phyloP scores from a whole-genome alignment of 92 coral and sea anemone genomes.

The Porites cylindrica region DNA sequence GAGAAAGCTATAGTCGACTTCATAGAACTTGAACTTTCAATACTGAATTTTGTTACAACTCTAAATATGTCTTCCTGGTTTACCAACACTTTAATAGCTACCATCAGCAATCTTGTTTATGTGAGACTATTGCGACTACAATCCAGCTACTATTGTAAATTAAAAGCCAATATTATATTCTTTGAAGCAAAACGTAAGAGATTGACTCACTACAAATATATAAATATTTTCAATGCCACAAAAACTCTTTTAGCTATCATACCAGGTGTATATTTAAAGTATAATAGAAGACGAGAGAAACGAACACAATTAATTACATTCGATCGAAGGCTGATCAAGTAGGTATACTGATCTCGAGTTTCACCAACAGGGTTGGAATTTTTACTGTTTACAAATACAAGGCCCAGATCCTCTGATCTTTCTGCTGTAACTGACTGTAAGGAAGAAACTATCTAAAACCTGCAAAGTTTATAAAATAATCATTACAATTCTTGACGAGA shows the following conservation, averaged over 20 bases:
- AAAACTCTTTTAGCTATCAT: background rate
- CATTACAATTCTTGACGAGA: slow-evolving; percentile 24
- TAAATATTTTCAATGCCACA: background rate
- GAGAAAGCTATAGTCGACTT: too few species aligned
- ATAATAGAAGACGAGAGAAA: too few species aligned
- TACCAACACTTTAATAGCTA: background rate
- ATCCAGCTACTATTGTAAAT: background rate
- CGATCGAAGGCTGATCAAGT: background rate
- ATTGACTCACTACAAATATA: background rate
- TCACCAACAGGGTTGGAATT: background rate
- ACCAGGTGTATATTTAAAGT: too few species aligned
- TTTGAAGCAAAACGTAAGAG: background rate
- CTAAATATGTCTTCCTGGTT: background rate
- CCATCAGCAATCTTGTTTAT: background rate
- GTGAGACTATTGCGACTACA: background rate
- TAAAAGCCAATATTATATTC: background rate
- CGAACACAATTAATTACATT: background rate
- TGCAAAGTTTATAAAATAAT: slow-evolving; percentile 35
- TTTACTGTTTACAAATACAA: background rate
- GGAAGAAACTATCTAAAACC: slow-evolving; percentile 3
- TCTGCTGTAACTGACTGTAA: background rate
- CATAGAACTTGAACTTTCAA: background rate
- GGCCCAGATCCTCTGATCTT: background rate
- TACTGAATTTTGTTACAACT: background rate
- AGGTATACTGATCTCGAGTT: background rate